A percentile compares a stretch with the other conserved stretches of the same genome.
phyloP scores from a whole-genome alignment of 2,888 invertebrate genomes.

The Eupithecia tripunctaria region DNA sequence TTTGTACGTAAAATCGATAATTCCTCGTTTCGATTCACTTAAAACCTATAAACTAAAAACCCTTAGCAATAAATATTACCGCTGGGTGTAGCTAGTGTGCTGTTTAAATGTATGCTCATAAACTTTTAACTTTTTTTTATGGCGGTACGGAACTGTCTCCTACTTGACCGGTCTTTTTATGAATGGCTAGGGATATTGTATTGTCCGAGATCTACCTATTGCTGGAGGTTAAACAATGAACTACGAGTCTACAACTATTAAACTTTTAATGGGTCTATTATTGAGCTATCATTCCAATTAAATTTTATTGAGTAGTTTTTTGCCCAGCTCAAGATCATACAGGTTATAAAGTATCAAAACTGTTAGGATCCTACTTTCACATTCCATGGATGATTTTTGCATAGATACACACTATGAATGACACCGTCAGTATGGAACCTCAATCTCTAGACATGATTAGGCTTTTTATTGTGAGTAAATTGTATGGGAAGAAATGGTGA shows the following conservation, averaged over 20 bases:
- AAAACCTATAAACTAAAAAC: too few relatives aligned
- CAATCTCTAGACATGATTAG: conserved; percentile 36
- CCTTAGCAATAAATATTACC: too few relatives aligned
- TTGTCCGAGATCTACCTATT: not conserved
- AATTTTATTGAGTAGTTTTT: conserved; percentile 31
- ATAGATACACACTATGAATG: conserved; percentile 29
- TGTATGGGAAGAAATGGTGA: conserved; percentile 10
- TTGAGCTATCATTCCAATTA: conserved; percentile 20
- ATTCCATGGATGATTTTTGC: conserved; percentile 35
- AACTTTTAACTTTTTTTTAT: not conserved
- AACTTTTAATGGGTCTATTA: conserved; percentile 12
- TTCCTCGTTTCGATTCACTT: too few relatives aligned
- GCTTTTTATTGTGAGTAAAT: conserved; percentile 26
- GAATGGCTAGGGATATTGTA: not conserved
- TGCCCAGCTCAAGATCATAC: conserved; percentile 18
- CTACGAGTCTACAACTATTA: not conserved
- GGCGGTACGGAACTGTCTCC: not conserved
- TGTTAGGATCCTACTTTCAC: conserved; percentile 40
- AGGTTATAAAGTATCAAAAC: conserved; percentile 10
- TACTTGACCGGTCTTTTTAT: not conserved
- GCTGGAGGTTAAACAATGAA: conserved; percentile 2
- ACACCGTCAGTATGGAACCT: conserved; percentile 38
- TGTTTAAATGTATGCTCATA: too few relatives aligned
- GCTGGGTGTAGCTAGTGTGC: too few relatives aligned
- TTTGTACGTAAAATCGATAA: too few relatives aligned